These are phyloP conservation scores for Diachasmimorpha longicaudata DNA, from an alignment of 1,140 invertebrate species.

Conservation along the genomic window DNA sequence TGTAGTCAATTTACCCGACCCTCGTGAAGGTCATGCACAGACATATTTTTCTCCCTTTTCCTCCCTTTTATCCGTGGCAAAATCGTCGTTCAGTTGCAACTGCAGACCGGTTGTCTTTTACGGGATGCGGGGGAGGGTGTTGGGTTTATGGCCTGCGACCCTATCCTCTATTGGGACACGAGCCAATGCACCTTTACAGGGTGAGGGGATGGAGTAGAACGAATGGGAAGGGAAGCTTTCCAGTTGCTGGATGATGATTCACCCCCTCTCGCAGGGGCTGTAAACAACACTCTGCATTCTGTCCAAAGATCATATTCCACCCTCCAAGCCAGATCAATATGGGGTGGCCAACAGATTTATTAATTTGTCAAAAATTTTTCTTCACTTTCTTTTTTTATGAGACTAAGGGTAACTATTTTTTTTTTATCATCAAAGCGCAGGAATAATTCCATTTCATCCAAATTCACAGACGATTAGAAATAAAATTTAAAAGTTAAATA, in stretches of 20 bases:
- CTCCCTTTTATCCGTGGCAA: neutral
- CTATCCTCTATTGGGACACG: neutral
- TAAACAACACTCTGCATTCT: slow-evolving; percentile 7
- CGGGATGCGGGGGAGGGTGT: neutral
- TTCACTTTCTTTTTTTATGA: neutral
- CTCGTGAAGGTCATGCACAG: neutral
- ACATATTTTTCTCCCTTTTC: neutral
- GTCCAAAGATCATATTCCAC: slow-evolving; percentile 9
- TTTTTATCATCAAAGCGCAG: neutral
- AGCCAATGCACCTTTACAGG: slow-evolving; percentile 3
- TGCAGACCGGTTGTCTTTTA: neutral
- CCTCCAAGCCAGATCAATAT: slow-evolving; percentile 8
- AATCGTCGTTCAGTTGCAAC: neutral
- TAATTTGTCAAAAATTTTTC: neutral
- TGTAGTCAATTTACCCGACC: neutral
- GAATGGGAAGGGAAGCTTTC: slow-evolving; percentile 23
- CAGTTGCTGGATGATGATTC: slow-evolving; percentile 36
- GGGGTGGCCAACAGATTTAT: slow-evolving; percentile 5
- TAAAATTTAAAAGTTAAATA: too few species aligned
- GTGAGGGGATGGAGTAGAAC: slow-evolving; percentile 20
- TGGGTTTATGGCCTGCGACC: neutral
- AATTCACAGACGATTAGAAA: too few species aligned
- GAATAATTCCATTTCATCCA: too few species aligned
- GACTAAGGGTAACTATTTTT: neutral
- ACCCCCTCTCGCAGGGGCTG: slow-evolving; percentile 22